phyloP scores from a whole-genome alignment of 2,797 vertebrate species.

The Semotilus atromaculatus region DNA sequence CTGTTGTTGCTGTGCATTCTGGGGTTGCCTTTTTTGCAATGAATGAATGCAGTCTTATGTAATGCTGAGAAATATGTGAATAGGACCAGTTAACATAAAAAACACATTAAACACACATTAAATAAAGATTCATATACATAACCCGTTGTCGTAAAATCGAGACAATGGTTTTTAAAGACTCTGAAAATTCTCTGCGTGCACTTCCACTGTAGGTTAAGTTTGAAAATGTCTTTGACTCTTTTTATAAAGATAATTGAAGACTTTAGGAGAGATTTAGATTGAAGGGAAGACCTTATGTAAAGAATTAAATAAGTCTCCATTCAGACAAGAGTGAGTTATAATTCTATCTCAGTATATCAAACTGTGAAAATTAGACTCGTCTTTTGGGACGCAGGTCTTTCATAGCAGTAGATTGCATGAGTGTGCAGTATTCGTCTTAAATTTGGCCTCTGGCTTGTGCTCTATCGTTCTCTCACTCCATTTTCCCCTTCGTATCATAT shows the following conservation, averaged over 20 bases:
- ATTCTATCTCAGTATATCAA: conserved; percentile 39
- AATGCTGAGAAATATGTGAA: not conserved
- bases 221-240: conserved; percentile 32
- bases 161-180: not conserved
- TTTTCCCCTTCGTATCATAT: not conserved
- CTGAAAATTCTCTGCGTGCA: not conserved
- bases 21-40: too few relatives aligned
- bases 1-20: too few relatives aligned
- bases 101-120: not conserved
- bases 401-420: conserved; percentile 27
- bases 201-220: not conserved
- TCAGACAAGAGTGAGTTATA: conserved; percentile 32
- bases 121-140: not conserved
- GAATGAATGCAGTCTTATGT: too few relatives aligned
- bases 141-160: not conserved
- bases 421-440: conserved; percentile 2
- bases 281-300: conserved; percentile 35
- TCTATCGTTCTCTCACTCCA: not conserved
- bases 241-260: conserved; percentile 19
- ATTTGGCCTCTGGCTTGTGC: conserved; percentile 7
- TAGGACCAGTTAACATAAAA: not conserved
- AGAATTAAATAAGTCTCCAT: conserved; percentile 49
- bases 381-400: conserved; percentile 40
- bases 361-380: conserved; percentile 50
- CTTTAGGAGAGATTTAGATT: not conserved